A percentile compares a stretch with the other conserved stretches of the same genome.
Conservation (phyloP, 1,140 invertebrate genomes). For the Hyles euphorbiae region DNA sequence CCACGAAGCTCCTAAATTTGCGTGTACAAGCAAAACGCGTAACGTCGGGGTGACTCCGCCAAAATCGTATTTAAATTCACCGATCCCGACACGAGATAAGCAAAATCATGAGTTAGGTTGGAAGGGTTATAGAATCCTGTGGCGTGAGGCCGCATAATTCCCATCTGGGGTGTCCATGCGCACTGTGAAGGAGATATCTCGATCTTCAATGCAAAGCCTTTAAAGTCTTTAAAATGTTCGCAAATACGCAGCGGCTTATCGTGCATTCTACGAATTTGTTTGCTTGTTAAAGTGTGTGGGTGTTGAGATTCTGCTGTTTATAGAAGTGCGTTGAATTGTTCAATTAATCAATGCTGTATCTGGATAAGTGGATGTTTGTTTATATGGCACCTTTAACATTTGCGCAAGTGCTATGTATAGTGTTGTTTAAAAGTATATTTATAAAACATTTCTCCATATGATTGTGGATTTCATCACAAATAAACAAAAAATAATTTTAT, state of each 20-base stretch:
- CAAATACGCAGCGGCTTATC: constrained; percentile 20
- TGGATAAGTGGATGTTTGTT: too few species aligned
- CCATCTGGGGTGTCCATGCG: constrained; percentile 47
- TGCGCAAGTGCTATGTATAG: too few species aligned
- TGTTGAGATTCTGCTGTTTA: neutral
- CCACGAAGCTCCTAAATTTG: constrained; percentile 36
- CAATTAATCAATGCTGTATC: neutral
- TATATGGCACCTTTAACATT: too few species aligned
- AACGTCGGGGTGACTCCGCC: constrained; percentile 38
- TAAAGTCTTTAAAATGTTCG: constrained; percentile 21
- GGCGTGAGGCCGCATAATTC: constrained; percentile 68
- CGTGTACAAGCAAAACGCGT: constrained; percentile 44
- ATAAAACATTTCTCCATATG: too few species aligned
- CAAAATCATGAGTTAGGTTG: constrained; percentile 66
- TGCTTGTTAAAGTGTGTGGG: neutral
- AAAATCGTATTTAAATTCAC: constrained; percentile 67
- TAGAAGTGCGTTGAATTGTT: constrained; percentile 1
- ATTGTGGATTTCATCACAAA: too few species aligned
- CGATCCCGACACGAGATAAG: constrained; percentile 61
- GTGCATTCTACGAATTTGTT: constrained; percentile 15
- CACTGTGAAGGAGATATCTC: constrained; percentile 43
- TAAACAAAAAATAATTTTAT: too few species aligned
- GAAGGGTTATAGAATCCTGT: constrained; percentile 60
- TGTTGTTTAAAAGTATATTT: too few species aligned
- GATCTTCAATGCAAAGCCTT: constrained; percentile 28